Base-by-base conservation (phyloP, 2,797 vertebrate species). In the Epinephelus malabaricus region DNA sequence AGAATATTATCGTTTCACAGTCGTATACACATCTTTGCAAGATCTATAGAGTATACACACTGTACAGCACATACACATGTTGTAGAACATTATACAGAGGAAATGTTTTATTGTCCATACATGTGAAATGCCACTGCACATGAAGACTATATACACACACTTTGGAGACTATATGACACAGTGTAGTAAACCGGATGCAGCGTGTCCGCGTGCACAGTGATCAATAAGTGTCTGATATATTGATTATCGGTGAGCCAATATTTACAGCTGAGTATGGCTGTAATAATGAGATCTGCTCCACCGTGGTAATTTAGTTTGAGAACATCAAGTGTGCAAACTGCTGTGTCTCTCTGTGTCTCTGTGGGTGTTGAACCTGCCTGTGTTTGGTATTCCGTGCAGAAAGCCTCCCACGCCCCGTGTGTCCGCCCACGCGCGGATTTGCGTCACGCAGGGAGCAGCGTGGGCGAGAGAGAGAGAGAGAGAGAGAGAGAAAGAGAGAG, bases 381-480 rank as follows among this genome's bases (percentile, higher is more conserved):
- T 91, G 92, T 92, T 95, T 93, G 94, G 93, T 92, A 95, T 95
- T 95, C 93, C 90, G 93, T 93, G 92, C 95, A 94, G 90, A 92
- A 94, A 91, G 92, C 93, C 95, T 92, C 94, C 96, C 94, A 96
- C 95, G 92, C 93, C 91, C 93, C 82, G 91, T 91, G 93, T 89
- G 92, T 93, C 95, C 91, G 89, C 96, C 97, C 96, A 96, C 96
- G 95, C 96, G 69, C 91, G 92, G 94, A 95, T 95, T 95, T 97
- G 96, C 97, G 97, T 97, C 96, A 97, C 95, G 92, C 94, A 94
- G 93, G 92, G 91, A 93, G 93, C 93, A 78, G 96, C 95, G 96
- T 96, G 96, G 95, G 96, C 92, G 93, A 83, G 86, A 95, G 94
- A 74, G 79, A 94, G 93, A 93, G 88, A 86, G 88, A 86, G 85